These are phyloP conservation scores for Drosophila maculinotata DNA, from an alignment of 2,888 invertebrate genomes.

Conservation along the genomic window DNA sequence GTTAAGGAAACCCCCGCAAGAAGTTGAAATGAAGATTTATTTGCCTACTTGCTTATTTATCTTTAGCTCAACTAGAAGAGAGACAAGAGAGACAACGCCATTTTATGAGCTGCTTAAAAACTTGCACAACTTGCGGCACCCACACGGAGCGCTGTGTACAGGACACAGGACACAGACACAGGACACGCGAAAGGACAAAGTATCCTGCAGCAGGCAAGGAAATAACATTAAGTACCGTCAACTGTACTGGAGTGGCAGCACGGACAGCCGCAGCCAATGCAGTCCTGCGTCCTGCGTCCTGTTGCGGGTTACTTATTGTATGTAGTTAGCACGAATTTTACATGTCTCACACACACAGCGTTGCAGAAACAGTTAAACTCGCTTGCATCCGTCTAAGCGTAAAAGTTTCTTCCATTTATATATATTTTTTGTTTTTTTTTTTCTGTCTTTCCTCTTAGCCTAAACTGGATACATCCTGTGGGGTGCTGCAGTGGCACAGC, in stretches of 20 bases:
- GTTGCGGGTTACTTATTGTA: conserved; percentile 43
- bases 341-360: conserved; percentile 16
- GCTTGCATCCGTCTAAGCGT: conserved; percentile 41
- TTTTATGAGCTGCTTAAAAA: conserved; percentile 57
- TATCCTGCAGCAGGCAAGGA: conserved; percentile 32
- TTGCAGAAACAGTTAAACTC: conserved; percentile 1
- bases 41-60: conserved; percentile 81
- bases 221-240: conserved; percentile 62
- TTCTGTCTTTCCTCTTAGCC: conserved; percentile 22
- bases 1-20: conserved; percentile 63
- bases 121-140: conserved; percentile 39
- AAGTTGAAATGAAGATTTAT: conserved; percentile 81
- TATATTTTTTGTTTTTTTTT: conserved; percentile 17
- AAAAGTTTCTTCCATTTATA: conserved; percentile 43
- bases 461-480: conserved; percentile 42
- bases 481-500: conserved; percentile 6
- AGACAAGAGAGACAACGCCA: conserved; percentile 21
- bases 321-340: conserved; percentile 47
- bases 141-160: conserved; percentile 6
- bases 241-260: conserved; percentile 46
- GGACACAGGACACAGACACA: conserved; percentile 1
- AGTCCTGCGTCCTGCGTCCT: conserved; percentile 5
- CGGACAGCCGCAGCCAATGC: conserved; percentile 13
- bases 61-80: conserved; percentile 62
- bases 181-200: conserved; percentile 30